phyloP scores from a whole-genome alignment of 2,113 vertebrate species.

The Vireo altiloquus region DNA sequence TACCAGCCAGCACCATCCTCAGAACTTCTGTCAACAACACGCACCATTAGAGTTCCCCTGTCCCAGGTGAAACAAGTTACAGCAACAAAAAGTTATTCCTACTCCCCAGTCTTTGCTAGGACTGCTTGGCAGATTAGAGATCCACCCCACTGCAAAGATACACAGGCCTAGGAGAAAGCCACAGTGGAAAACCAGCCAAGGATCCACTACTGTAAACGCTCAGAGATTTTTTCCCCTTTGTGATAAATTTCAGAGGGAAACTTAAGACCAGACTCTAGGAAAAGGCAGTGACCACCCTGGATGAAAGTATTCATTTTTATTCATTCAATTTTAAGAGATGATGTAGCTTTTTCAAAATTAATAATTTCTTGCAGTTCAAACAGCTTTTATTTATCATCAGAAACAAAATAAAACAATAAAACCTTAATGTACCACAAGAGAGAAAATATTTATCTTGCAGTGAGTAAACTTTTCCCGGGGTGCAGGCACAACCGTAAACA shows the following conservation, averaged over 20 bases:
- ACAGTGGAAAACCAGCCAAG: not conserved
- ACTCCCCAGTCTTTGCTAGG: not conserved
- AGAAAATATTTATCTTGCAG: conserved; percentile 32
- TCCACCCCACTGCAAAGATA: not conserved
- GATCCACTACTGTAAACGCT: not conserved
- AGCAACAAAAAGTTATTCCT: not conserved
- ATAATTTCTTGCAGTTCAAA: not conserved
- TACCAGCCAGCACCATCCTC: not conserved
- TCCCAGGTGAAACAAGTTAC: not conserved
- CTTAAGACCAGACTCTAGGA: not conserved
- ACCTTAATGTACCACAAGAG: not conserved
- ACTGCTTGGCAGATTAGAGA: not conserved
- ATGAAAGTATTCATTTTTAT: not conserved
- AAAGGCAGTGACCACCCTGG: not conserved
- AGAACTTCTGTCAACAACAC: not conserved
- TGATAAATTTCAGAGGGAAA: not conserved
- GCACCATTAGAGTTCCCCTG: not conserved
- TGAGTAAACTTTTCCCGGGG: not conserved
- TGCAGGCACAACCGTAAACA: not conserved
- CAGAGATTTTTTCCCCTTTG: accelerated
- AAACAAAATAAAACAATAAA: not conserved
- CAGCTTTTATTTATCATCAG: not conserved
- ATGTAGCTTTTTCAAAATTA: not conserved
- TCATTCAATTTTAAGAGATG: not conserved
- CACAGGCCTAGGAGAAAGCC: not conserved